A percentile compares a stretch with the other conserved stretches of the same genome.
Evolutionary conservation across 2,113 vertebrate species (phyloP).

Genomic region (Rhinolophus ferrumequinum): DNA sequence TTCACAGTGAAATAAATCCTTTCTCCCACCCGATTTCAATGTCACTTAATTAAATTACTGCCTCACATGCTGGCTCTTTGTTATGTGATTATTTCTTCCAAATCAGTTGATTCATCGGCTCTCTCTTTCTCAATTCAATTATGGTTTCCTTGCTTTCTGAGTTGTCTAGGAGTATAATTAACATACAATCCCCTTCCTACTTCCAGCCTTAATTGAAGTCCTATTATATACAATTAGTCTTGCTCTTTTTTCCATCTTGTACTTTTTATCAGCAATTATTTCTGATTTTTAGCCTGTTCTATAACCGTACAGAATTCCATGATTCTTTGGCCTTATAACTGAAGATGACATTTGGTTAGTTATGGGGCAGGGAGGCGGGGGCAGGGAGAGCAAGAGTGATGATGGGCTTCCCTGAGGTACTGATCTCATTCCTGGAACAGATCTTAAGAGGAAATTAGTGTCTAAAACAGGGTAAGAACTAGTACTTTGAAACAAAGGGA

Average conservation of each 20-base stretch:
- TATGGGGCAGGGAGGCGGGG: background rate
- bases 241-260: background rate
- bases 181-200: background rate
- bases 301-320: background rate
- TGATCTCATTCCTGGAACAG: background rate
- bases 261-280: background rate
- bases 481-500: background rate
- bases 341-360: background rate
- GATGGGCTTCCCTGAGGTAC: background rate
- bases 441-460: background rate
- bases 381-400: background rate
- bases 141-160: conserved; percentile 43
- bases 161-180: conserved; percentile 43
- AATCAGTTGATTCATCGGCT: conserved; percentile 54
- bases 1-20: background rate
- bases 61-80: conserved; percentile 2
- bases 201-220: background rate
- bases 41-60: conserved; percentile 53
- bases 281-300: background rate
- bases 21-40: background rate
- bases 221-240: background rate
- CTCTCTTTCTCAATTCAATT: conserved; percentile 57
- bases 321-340: background rate
- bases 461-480: background rate
- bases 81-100: conserved; percentile 65